Percentiles rank a stretch among this genome's conserved stretches.
Conservation (phyloP, 2,888 invertebrate species). For the Nemotelus pantherinus region DNA sequence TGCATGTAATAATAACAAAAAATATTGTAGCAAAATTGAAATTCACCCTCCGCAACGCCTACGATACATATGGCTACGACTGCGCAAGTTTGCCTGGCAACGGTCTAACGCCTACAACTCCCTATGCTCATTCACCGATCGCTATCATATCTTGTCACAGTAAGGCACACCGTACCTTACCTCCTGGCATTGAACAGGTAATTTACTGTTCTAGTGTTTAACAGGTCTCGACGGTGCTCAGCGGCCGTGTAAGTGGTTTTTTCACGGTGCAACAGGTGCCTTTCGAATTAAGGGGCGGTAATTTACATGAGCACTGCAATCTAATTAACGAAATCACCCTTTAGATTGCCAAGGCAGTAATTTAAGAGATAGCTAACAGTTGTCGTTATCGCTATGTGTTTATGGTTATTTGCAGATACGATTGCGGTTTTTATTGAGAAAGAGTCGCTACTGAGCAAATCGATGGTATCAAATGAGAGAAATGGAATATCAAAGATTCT, state of each 20-base stretch:
- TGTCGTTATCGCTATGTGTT: constrained; percentile 43
- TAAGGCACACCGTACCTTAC: constrained; percentile 42
- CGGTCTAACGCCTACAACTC: constrained; percentile 48
- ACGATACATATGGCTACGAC: not conserved
- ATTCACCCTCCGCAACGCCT: not conserved
- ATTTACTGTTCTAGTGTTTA: constrained; percentile 29
- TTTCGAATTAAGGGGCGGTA: constrained; percentile 24
- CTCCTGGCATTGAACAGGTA: constrained; percentile 18
- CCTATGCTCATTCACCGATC: constrained; percentile 6
- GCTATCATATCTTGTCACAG: constrained; percentile 37
- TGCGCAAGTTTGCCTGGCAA: constrained; percentile 19
- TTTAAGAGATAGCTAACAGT: constrained; percentile 41
- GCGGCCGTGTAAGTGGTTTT: constrained; percentile 46
- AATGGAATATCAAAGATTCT: no score
- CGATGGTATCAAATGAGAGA: no score
- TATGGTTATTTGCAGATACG: not conserved
- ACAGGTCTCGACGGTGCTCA: constrained; percentile 26
- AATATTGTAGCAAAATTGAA: not conserved
- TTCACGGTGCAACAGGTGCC: constrained; percentile 46
- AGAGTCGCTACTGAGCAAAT: no score
- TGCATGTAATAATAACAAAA: no score
- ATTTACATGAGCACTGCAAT: constrained; percentile 40
- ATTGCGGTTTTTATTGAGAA: no score
- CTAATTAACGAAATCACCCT: constrained; percentile 42
- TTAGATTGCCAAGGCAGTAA: constrained; percentile 8